Evolutionary conservation across 2,797 vertebrate genomes (phyloP).

Genomic region (Molossus molossus): DNA sequence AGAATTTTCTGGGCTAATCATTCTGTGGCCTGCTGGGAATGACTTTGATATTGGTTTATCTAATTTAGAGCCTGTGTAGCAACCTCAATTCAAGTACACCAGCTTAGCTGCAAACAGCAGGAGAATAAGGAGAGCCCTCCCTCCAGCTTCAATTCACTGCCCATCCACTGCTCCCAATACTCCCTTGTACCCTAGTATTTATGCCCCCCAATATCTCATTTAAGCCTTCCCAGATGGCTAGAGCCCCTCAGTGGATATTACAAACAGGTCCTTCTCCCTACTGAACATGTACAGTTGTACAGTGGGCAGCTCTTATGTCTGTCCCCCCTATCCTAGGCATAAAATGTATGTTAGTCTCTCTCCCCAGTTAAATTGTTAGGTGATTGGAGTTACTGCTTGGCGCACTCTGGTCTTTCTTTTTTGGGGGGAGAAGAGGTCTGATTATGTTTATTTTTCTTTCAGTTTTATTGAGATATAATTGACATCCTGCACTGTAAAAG

Average conservation of each 20-base stretch:
- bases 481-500: not conserved
- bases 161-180: not conserved
- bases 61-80: not conserved
- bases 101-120: not conserved
- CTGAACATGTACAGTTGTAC: not conserved
- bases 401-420: constrained; percentile 20
- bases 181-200: not conserved
- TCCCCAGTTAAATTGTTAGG: not conserved
- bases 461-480: constrained; percentile 19
- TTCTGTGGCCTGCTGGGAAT: not conserved
- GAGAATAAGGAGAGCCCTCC: not conserved
- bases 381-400: constrained; percentile 17
- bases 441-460: constrained; percentile 25
- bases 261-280: not conserved
- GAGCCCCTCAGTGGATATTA: not conserved
- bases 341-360: not conserved
- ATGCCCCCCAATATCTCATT: not conserved
- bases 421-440: too few relatives aligned
- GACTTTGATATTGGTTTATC: not conserved
- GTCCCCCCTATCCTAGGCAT: not conserved
- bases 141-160: not conserved
- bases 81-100: not conserved
- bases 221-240: constrained; percentile 3
- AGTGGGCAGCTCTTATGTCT: not conserved
- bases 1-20: constrained; percentile 35